These are phyloP conservation scores for Leptosomus discolor DNA, from an alignment of 2,113 vertebrate genomes.

Conservation along the genomic window DNA sequence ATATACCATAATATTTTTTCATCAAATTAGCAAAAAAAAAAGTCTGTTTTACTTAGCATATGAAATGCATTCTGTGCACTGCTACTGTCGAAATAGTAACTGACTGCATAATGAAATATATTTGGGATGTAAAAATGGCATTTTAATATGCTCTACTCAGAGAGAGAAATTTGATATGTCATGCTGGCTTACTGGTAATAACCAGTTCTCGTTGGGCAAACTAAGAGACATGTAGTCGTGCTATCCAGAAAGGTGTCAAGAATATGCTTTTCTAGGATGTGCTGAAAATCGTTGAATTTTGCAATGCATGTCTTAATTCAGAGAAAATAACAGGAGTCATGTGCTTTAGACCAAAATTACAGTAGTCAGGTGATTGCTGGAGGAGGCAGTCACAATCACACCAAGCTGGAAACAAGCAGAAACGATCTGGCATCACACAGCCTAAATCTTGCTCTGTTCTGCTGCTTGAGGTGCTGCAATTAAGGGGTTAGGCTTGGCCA, in stretches of 20 bases:
- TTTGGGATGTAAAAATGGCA: conserved; percentile 40
- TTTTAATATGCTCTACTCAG: conserved; percentile 12
- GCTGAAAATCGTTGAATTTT: neutral
- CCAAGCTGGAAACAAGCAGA: neutral
- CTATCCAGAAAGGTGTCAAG: conserved; percentile 27
- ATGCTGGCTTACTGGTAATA: conserved; percentile 17
- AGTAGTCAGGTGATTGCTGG: neutral
- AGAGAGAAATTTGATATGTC: conserved; percentile 38
- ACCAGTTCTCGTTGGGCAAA: conserved; percentile 1
- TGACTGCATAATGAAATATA: conserved; percentile 53
- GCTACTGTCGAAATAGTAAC: conserved; percentile 49
- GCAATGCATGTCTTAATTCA: neutral
- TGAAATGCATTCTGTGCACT: conserved; percentile 30
- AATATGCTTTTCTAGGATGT: neutral
- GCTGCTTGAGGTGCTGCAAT: neutral
- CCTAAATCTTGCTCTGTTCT: neutral
- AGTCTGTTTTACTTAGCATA: conserved; percentile 41
- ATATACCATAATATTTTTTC: conserved; percentile 54
- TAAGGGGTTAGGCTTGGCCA: neutral
- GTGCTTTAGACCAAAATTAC: neutral
- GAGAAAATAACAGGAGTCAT: neutral
- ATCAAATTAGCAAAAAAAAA: conserved; percentile 12
- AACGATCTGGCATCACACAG: neutral
- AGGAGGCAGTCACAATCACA: neutral
- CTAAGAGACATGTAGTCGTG: neutral